phyloP scores from a whole-genome alignment of 2,113 vertebrate species.

The Barnardius zonarius region DNA sequence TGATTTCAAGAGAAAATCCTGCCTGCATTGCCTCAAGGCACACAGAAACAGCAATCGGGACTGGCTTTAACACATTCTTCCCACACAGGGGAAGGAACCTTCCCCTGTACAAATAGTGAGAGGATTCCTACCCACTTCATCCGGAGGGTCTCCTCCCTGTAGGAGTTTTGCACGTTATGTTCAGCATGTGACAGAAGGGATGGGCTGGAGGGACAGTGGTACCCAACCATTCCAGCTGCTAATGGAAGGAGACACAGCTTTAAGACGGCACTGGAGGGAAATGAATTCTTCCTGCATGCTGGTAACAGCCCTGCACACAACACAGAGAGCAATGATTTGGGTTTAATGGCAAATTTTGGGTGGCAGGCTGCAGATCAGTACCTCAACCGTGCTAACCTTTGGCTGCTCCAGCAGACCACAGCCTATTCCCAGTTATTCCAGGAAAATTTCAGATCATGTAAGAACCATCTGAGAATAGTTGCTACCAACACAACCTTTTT shows the following conservation, averaged over 20 bases:
- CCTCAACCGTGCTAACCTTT: background rate
- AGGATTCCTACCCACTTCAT: background rate
- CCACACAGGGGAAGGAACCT: background rate
- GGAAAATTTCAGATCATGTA: background rate
- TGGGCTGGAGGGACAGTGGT: background rate
- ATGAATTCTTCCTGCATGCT: background rate
- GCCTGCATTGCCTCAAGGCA: slow-evolving; percentile 33
- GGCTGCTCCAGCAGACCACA: background rate
- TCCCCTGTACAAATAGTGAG: background rate
- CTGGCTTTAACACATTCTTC: background rate
- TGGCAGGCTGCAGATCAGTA: background rate
- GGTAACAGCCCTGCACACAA: background rate
- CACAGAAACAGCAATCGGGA: background rate
- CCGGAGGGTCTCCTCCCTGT: background rate
- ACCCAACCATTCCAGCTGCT: background rate
- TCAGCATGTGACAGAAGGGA: background rate
- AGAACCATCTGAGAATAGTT: background rate
- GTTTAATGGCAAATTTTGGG: background rate
- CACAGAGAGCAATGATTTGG: background rate
- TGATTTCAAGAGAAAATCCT: slow-evolving; percentile 53
- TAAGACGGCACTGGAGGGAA: background rate
- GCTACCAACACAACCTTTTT: background rate
- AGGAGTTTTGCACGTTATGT: background rate
- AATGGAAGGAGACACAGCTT: background rate
- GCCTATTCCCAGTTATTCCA: background rate